phyloP scores from a whole-genome alignment of 2,113 vertebrate genomes.

The Isichthys henryi region DNA sequence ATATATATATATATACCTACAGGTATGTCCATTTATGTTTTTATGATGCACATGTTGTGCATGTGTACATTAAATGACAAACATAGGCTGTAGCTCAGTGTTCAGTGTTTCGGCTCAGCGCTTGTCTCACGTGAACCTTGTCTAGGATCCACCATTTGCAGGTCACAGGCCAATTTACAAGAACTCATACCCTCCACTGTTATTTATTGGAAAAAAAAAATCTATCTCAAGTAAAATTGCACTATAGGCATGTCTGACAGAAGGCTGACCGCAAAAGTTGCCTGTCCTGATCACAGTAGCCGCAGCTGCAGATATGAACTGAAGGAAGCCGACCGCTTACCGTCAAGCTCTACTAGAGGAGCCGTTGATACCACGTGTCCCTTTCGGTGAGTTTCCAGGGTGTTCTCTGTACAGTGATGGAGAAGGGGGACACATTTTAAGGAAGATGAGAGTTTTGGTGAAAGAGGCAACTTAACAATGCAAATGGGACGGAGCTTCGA shows the following conservation, averaged over 20 bases:
- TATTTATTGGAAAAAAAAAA: conserved; percentile 2
- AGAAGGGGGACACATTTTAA: background rate
- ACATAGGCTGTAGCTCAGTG: conserved; percentile 5
- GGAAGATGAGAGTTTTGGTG: background rate
- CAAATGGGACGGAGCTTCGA: background rate
- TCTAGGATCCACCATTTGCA: conserved; percentile 29
- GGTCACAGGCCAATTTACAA: conserved; percentile 37
- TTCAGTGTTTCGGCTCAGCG: conserved; percentile 32
- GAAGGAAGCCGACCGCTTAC: background rate
- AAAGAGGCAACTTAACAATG: background rate
- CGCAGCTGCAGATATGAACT: background rate
- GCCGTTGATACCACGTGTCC: background rate
- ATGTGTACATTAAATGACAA: conserved; percentile 25
- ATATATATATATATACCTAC: conserved; percentile 20
- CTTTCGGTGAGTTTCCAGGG: background rate
- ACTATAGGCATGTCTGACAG: conserved; percentile 37
- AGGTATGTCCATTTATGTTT: conserved; percentile 24
- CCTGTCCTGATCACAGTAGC: background rate
- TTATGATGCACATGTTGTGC: background rate
- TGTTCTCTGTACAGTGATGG: background rate
- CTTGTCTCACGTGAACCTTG: conserved; percentile 36
- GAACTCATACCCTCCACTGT: conserved; percentile 27
- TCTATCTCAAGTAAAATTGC: conserved; percentile 21
- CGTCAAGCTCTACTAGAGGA: background rate
- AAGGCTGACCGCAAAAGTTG: background rate